Evolutionary conservation across 1,140 invertebrate genomes (phyloP), one percentile per base, ranked within the genome.

Genomic region (Drosophila mayri): DNA sequence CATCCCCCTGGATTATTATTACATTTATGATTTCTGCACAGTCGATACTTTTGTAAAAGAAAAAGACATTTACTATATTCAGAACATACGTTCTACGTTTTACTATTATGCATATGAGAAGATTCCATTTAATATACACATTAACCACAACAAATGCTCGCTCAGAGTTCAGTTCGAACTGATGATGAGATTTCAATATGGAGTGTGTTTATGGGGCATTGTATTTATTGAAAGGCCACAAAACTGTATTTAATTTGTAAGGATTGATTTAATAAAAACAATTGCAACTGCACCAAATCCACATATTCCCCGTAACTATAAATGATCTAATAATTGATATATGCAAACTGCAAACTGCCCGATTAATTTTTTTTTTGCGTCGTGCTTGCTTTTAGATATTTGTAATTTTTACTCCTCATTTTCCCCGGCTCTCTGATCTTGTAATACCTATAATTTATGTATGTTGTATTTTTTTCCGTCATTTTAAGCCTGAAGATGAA

Each of bases 241-340:
- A 87, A 85, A 83, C 57, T 77, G 83, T 87, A 87, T 87, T 87
- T 83, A 88, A 87, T 77, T 87, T 84, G 80, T 87, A 87, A 25
- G 25, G 25, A 25, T 88, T 87, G 83, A 88, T 87, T 80, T 83
- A 87, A 90, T 72, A 54, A 63, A 78, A n/a, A 50, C n/a, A 49
- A 47, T n/a, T 62, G 66, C 30, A 46, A 74, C 43, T n/a, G 71
- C 80, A 87, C 85, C 84, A 80, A 87, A 76, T 74, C 64, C 76
- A 71, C 18, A 9, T 85, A 81, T 86, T 78, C 54, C 63, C 61
- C 47, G 43, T 76, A 67, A 75, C 58, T 41, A 18, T 76, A 65
- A 57, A n/a, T n/a, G n/a, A n/a, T n/a, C n/a, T n/a, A n/a, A n/a
- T n/a, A n/a, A n/a, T n/a, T 49, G 59, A 47, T 28, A 65, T 7